A percentile compares a stretch with the other conserved stretches of the same genome.
Evolutionary conservation across 92 coral and sea anemone genomes (phyloP).

Genomic region (Epizoanthus rinbou): DNA sequence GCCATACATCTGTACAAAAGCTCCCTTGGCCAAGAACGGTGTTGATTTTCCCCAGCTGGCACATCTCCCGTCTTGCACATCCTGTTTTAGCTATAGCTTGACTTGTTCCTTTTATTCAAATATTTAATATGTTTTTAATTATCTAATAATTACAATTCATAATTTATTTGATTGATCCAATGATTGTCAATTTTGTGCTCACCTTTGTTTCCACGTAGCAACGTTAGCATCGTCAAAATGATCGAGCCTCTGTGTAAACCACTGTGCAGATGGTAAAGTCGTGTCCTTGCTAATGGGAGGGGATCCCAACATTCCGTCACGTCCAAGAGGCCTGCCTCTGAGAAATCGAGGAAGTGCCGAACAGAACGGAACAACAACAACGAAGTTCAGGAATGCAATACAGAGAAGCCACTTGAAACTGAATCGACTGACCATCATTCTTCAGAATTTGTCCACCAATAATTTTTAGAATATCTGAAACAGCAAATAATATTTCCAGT

Average conservation of each 20-base stretch:
- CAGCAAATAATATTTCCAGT: background rate
- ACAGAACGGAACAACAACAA: constrained; percentile 3
- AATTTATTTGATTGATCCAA: too few species aligned
- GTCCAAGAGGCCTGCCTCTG: constrained; percentile 89
- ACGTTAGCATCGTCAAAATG: constrained; percentile 94
- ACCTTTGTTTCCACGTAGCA: constrained; percentile 89
- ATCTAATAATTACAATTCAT: too few species aligned
- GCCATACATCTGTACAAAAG: too few species aligned
- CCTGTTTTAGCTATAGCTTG: too few species aligned
- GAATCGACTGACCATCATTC: background rate
- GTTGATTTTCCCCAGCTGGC: too few species aligned
- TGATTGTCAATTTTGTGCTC: background rate
- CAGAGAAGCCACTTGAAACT: background rate
- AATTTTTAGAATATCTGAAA: background rate
- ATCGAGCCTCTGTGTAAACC: constrained; percentile 92
- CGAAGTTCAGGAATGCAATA: constrained; percentile 20
- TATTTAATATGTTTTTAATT: too few species aligned
- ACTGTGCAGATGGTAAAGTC: constrained; percentile 72
- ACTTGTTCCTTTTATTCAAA: too few species aligned
- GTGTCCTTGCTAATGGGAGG: constrained; percentile 61
- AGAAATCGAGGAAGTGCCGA: constrained; percentile 64
- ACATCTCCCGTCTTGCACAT: too few species aligned
- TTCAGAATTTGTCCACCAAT: background rate
- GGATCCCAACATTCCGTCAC: constrained; percentile 75
- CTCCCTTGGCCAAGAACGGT: too few species aligned